Conservation (phyloP, 1,140 invertebrate genomes). For the Venturia canescens region DNA sequence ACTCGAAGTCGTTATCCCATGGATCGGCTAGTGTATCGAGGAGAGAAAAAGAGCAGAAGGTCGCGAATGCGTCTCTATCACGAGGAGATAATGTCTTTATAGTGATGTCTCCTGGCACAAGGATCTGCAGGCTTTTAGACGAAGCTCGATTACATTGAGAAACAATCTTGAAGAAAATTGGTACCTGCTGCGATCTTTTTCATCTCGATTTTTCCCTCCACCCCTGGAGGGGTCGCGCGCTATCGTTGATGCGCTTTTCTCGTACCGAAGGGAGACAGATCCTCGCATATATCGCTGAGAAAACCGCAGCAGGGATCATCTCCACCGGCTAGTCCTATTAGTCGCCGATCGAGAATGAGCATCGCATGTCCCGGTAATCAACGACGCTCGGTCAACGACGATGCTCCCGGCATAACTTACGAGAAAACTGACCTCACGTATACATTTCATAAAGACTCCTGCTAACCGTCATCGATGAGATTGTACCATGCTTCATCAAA, state of each 20-base stretch:
- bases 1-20: not conserved
- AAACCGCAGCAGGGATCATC: not conserved
- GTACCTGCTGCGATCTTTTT: slow-evolving; percentile 24
- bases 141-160: not conserved
- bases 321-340: not conserved
- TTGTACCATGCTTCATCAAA: not conserved
- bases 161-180: slow-evolving; percentile 31
- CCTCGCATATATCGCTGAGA: not conserved
- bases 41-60: too few species aligned
- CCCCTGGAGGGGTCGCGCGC: slow-evolving; percentile 12
- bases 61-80: not conserved
- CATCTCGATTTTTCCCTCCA: not conserved
- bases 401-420: not conserved
- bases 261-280: not conserved
- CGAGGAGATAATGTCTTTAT: slow-evolving; percentile 21
- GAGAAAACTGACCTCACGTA: slow-evolving; percentile 12
- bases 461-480: not conserved
- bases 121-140: not conserved
- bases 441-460: slow-evolving; percentile 11
- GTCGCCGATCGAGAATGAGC: slow-evolving; percentile 13
- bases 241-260: slow-evolving; percentile 30
- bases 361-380: slow-evolving; percentile 12
- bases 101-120: slow-evolving; percentile 12
- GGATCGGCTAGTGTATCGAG: not conserved
- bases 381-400: slow-evolving; percentile 2